Percentiles rank a stretch among this genome's conserved stretches.
Conservation (phyloP, 2,888 invertebrate species). For the Orthonychiurus folsomi region DNA sequence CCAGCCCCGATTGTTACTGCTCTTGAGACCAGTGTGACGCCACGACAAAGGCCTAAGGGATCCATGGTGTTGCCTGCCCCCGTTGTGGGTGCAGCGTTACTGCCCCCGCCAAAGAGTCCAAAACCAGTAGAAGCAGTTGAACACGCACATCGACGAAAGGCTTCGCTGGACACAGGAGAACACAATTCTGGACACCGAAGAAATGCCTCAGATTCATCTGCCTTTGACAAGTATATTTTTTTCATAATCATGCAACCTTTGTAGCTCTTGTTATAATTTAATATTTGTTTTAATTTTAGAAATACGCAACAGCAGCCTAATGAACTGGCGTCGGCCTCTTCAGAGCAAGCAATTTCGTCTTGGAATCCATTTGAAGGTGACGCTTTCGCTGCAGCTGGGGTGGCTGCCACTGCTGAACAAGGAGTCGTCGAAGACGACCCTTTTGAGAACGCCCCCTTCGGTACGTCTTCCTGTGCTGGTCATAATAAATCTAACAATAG, state of each 20-base stretch:
- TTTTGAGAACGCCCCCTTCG: slow-evolving; percentile 36
- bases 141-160: slow-evolving; percentile 62
- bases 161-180: slow-evolving; percentile 47
- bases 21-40: slow-evolving; percentile 63
- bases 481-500: slow-evolving; percentile 2
- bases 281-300: background rate
- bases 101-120: slow-evolving; percentile 33
- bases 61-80: slow-evolving; percentile 39
- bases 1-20: slow-evolving; percentile 49
- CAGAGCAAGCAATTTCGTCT: slow-evolving; percentile 47
- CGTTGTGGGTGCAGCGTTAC: slow-evolving; percentile 21
- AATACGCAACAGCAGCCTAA: slow-evolving; percentile 51
- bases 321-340: slow-evolving; percentile 57
- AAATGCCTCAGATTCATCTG: slow-evolving; percentile 75
- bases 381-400: slow-evolving; percentile 42
- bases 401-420: slow-evolving; percentile 35
- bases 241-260: no score
- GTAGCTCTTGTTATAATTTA: no score
- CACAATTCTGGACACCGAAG: slow-evolving; percentile 55
- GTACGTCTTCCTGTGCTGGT: slow-evolving; percentile 23
- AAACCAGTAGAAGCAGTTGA: slow-evolving; percentile 21
- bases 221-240: slow-evolving; percentile 61
- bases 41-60: slow-evolving; percentile 71
- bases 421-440: slow-evolving; percentile 34
- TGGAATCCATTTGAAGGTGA: slow-evolving; percentile 41